Base-by-base conservation (phyloP, 2,113 vertebrate species). In the Gallinago undulata region DNA sequence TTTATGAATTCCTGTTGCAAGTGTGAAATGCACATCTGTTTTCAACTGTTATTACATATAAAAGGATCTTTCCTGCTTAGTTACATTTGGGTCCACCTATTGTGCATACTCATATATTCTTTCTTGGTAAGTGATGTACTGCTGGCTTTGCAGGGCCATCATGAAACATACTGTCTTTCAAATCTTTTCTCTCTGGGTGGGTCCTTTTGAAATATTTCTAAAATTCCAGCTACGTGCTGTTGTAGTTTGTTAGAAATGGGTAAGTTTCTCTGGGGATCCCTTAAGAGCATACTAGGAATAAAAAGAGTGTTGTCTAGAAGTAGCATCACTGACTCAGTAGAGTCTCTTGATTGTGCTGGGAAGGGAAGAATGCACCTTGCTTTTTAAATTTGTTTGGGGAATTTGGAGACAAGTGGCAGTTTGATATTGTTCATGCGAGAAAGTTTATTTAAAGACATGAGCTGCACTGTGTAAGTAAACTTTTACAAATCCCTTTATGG, bases 401-500 rank as follows among this genome's bases (percentile, higher is more conserved):
- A 45, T 94, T 82, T 76, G 66, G 33, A 93, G 63, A 62, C 31
- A 91, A 95, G 19, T 74, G 64, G 9, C 48, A 48, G 53, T 73
- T 93, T 76, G 53, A 63, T 93, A 81, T 37, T 90, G 53, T 78
- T 74, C 60, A 39, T 67, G 33, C 75, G 81, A 84, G 84, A 59
- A 95, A 81, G 84, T 93, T 91, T 95, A 66, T 94, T 89, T 83
- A 87, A 78, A 89, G 57, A 27, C 45, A 60, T 25, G 48, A 95
- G 57, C 66, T 69, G 45, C 15, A 23, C 53, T 69, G n/a, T 69
- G 33, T 84, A 69, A 75, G 69, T 89, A 79, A 95, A 94, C 84
- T 75, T 87, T 22, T 89, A 51, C 70, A 95, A 94, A 94, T 95
- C 66, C 62, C 74, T 91, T 89, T 96, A 93, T 69, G 89, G 35